A percentile compares a stretch with the other conserved stretches of the same genome.
phyloP scores from a whole-genome alignment of 1,140 invertebrate species.

The Helicorthomorpha holstii region DNA sequence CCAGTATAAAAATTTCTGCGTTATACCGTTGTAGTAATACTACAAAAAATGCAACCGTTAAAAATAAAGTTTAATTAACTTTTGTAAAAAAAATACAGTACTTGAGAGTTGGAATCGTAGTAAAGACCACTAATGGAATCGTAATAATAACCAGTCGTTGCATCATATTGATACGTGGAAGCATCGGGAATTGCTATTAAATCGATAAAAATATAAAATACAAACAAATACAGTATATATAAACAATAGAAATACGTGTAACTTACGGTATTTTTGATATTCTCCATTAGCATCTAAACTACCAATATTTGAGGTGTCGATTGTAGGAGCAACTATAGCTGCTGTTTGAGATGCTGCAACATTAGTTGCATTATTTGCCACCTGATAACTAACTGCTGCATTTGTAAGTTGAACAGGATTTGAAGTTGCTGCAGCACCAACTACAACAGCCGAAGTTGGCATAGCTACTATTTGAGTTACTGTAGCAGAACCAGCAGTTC shows the following conservation, averaged over 20 bases:
- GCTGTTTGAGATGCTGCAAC: no score
- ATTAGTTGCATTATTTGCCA: no score
- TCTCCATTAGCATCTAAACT: neutral
- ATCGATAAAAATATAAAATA: neutral
- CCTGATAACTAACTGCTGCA: no score
- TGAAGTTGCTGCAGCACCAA: no score
- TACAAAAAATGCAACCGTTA: conserved; percentile 12
- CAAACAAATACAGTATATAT: neutral
- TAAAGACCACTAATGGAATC: conserved; percentile 82
- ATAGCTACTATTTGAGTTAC: neutral
- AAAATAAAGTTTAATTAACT: conserved; percentile 5
- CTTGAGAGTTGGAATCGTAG: conserved; percentile 87
- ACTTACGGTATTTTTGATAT: neutral
- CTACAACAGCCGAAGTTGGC: neutral
- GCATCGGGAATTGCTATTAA: conserved; percentile 65
- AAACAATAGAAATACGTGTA: neutral
- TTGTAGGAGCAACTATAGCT: no score
- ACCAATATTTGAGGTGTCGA: no score
- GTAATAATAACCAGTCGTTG: conserved; percentile 90
- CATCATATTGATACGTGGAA: conserved; percentile 82
- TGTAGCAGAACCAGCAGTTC: neutral
- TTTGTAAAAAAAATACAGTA: conserved; percentile 23
- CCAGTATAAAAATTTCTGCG: conserved; percentile 89
- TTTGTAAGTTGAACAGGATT: no score
- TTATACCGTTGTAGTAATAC: conserved; percentile 58